Base-by-base conservation (phyloP, 2,797 vertebrate species). In the Anguilla megastoma region DNA sequence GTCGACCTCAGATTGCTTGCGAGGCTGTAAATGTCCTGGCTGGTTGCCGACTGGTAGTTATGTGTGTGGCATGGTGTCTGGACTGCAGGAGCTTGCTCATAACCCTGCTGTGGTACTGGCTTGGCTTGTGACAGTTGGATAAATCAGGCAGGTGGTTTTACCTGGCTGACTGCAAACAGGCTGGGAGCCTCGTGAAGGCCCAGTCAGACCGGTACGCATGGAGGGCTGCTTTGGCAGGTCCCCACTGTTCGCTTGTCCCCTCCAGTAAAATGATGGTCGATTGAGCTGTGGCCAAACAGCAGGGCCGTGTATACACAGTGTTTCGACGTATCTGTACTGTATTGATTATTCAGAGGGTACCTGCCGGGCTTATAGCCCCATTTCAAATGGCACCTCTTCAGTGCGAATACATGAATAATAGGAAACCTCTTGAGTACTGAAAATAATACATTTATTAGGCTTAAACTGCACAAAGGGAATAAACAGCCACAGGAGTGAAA, bases 1-100 rank as follows among this genome's bases (percentile, higher is more conserved):
- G 94, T 95, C 95, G 94, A 95, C 95, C 94, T 92, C 90, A 93
- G 94, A 94, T 95, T 91, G 94, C 93, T 93, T 93, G 89, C 91
- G 9, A 88, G 92, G 93, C 93, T 91, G 92, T 96, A 96, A 97
- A 96, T 95, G 95, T 91, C 88, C 48, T 88, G 88, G 85, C 88
- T 91, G 60, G 3, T 92, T 94, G 95, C 95, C 95, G 94, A 93
- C 91, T 9, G 85, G 85, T 94, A 60, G 90, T 96, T 96, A 96
- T 93, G 90, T 90, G 88, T 66, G 89, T 33, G 87, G 88, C 48
- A 86, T 88, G 87, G 91, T 87, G 33, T 79, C 74, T 87, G 90
- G 66, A 33, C 86, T 89, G 90, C 88, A 85, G 92, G 79, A 24
- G 87, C 82, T 87, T 45, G 63, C 91, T 83, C 87, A 84, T 89